Evolutionary conservation across 2,888 invertebrate species (phyloP).

Genomic region (Hipparchia sbordonii): DNA sequence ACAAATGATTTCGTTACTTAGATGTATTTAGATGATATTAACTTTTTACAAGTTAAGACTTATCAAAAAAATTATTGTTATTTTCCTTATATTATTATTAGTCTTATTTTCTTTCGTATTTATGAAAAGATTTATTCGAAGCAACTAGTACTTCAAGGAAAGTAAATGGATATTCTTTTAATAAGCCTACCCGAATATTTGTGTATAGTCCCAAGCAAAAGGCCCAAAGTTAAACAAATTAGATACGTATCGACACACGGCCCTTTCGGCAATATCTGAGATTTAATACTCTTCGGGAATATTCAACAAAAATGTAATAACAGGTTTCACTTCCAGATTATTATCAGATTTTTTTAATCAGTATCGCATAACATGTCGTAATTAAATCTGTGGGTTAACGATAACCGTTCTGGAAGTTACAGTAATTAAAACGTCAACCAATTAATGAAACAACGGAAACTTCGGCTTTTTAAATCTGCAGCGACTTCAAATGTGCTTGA

Average conservation of each 20-base stretch:
- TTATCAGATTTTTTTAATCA: background rate
- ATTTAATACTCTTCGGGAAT: conserved; percentile 4
- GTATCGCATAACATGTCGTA: background rate
- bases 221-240: conserved; percentile 4
- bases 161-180: background rate
- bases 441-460: conserved; percentile 8
- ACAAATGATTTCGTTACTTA: no score
- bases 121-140: background rate
- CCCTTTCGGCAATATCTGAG: conserved; percentile 3
- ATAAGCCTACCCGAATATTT: background rate
- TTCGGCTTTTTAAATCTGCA: background rate
- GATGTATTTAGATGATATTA: no score
- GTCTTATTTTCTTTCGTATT: background rate
- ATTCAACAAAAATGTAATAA: conserved; percentile 7
- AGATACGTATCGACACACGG: conserved; percentile 5
- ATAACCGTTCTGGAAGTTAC: background rate
- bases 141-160: background rate
- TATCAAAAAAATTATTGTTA: no score
- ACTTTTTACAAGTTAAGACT: no score
- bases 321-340: conserved; percentile 4
- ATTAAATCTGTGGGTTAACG: background rate
- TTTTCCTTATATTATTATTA: no score
- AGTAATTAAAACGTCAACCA: conserved; percentile 13
- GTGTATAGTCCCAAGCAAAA: background rate
- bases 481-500: background rate